Evolutionary conservation across 2,888 invertebrate species (phyloP).

Genomic region (Pachliopta kotzebuea): DNA sequence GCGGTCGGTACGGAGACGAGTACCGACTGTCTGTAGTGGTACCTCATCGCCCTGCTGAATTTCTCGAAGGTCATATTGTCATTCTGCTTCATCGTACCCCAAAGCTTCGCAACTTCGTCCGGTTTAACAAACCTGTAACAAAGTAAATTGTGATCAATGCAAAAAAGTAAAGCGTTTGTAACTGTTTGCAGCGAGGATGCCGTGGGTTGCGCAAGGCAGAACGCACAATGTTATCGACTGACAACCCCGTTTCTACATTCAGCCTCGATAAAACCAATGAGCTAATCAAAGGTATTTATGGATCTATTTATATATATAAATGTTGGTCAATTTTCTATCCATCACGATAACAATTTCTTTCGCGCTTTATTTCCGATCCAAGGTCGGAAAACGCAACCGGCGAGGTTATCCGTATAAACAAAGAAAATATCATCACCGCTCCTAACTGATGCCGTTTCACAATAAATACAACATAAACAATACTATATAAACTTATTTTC

Average conservation of each 20-base stretch:
- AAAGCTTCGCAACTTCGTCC: conserved; percentile 91
- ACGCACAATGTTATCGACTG: conserved; percentile 17
- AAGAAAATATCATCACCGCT: conserved; percentile 7
- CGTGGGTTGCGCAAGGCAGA: conserved; percentile 4
- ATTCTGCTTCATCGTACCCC: conserved; percentile 93
- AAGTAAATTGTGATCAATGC: background rate
- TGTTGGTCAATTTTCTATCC: conserved; percentile 25
- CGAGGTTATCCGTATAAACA: conserved; percentile 34
- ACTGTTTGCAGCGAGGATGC: background rate
- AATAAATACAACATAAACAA: conserved; percentile 19
- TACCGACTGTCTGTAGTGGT: conserved; percentile 89
- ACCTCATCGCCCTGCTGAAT: conserved; percentile 93
- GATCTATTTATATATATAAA: conserved; percentile 4
- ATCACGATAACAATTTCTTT: conserved; percentile 36
- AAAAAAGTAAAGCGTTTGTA: background rate
- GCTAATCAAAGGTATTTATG: conserved; percentile 12
- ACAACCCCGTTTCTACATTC: conserved; percentile 16
- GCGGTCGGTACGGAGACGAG: conserved; percentile 88
- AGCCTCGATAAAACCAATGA: conserved; percentile 22
- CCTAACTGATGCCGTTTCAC: conserved; percentile 17
- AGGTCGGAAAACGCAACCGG: conserved; percentile 36
- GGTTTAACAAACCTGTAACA: conserved; percentile 88
- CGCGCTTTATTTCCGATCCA: conserved; percentile 38
- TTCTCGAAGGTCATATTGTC: conserved; percentile 96
- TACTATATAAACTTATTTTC: conserved; percentile 8